Conservation (phyloP, 2,797 vertebrate genomes). For the Gymnodraco acuticeps region DNA sequence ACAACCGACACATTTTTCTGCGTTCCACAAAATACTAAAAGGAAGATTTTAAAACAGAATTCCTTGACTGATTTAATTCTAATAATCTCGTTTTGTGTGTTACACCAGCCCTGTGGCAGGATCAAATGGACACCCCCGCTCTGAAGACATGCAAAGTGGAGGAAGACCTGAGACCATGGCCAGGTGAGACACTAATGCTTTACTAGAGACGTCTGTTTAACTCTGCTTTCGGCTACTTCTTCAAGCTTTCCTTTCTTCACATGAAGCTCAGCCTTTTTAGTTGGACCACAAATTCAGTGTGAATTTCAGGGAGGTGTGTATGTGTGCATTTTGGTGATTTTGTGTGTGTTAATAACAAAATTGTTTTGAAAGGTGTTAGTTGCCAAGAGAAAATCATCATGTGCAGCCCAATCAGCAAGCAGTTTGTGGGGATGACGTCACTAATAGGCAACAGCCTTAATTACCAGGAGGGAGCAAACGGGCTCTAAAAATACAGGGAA, state of each 20-base stretch:
- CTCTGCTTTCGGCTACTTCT: not conserved
- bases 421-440: slow-evolving; percentile 27
- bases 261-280: slow-evolving; percentile 1
- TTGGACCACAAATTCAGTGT: slow-evolving; percentile 20
- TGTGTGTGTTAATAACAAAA: slow-evolving; percentile 23
- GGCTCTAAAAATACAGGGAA: slow-evolving; percentile 30
- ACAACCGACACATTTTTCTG: slow-evolving; percentile 24
- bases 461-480: slow-evolving; percentile 49
- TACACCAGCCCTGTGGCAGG: slow-evolving; percentile 83
- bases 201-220: not conserved
- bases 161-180: slow-evolving; percentile 86
- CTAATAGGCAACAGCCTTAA: slow-evolving; percentile 32
- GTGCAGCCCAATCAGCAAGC: slow-evolving; percentile 27
- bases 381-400: slow-evolving; percentile 46
- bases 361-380: slow-evolving; percentile 1
- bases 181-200: slow-evolving; percentile 76
- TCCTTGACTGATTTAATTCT: not conserved
- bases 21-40: not conserved
- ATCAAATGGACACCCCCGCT: slow-evolving; percentile 83
- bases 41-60: slow-evolving; percentile 2
- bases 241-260: not conserved
- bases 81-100: slow-evolving; percentile 53
- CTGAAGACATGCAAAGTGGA: slow-evolving; percentile 89
- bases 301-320: slow-evolving; percentile 1
- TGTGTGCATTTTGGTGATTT: slow-evolving; percentile 1